phyloP scores from a whole-genome alignment of 2,113 vertebrate genomes.

The Chaetura pelagica region DNA sequence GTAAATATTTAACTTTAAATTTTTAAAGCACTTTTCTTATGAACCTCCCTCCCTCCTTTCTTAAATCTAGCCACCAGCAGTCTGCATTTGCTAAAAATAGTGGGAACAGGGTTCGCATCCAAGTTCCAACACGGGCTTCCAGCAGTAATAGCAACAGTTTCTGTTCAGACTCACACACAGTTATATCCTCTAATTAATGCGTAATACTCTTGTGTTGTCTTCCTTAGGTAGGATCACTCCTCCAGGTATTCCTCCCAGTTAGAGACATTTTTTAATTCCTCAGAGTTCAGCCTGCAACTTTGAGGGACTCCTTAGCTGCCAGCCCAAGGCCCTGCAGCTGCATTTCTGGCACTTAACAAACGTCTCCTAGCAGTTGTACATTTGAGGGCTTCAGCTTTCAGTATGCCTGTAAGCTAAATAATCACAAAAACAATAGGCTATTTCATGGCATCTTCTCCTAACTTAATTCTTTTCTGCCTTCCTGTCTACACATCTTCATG shows the following conservation, averaged over 20 bases:
- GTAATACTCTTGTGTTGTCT: not conserved
- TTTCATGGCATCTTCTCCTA: not conserved
- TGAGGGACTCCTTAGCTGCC: not conserved
- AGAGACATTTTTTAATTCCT: not conserved
- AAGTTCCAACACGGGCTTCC: not conserved
- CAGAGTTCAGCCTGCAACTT: not conserved
- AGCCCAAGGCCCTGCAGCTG: not conserved
- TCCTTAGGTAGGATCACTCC: not conserved
- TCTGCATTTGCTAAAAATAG: not conserved
- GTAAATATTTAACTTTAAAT: not conserved
- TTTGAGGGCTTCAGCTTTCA: not conserved
- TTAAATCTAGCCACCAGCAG: not conserved
- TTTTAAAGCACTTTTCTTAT: not conserved
- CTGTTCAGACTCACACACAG: not conserved
- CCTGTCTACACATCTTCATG: not conserved
- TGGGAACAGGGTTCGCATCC: not conserved
- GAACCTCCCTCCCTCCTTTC: not conserved
- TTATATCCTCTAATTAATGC: not conserved
- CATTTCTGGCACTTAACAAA: not conserved
- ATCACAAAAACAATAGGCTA: not conserved
- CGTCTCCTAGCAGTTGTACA: not conserved
- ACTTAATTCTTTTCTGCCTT: not conserved
- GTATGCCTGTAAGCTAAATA: not conserved
- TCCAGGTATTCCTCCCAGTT: not conserved
- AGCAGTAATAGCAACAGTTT: not conserved